Evolutionary conservation across 37 sponge, comb jelly and placozoan species (phyloP).

Genomic region (Corticium candelabrum): DNA sequence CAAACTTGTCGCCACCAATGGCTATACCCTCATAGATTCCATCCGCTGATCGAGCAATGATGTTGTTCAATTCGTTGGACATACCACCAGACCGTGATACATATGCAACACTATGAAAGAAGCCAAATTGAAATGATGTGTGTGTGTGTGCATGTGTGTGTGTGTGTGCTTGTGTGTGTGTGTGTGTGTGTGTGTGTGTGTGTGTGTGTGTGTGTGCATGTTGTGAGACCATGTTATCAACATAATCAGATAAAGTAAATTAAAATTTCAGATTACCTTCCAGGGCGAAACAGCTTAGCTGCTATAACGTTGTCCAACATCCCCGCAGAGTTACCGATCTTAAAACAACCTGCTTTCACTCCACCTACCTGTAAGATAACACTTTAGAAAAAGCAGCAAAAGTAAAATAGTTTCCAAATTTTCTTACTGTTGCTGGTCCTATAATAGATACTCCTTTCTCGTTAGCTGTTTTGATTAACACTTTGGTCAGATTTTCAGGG

Average conservation of each 20-base stretch:
- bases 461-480: constrained; percentile 60
- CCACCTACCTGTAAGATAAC: constrained; percentile 66
- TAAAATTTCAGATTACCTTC: constrained; percentile 49
- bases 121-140: too few species aligned
- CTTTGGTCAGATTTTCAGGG: constrained; percentile 87
- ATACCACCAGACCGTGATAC: constrained; percentile 96
- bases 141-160: too few species aligned
- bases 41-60: constrained; percentile 68
- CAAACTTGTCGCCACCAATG: constrained; percentile 89
- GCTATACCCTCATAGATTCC: constrained; percentile 97
- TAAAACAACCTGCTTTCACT: constrained; percentile 96
- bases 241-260: too few species aligned
- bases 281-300: constrained; percentile 91
- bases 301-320: constrained; percentile 91
- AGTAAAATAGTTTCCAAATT: background rate
- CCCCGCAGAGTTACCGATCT: constrained; percentile 97
- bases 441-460: constrained; percentile 76
- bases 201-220: too few species aligned
- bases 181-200: too few species aligned
- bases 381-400: background rate
- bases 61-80: constrained; percentile 98
- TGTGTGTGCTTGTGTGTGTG: too few species aligned
- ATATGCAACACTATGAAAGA: constrained; percentile 72
- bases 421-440: constrained; percentile 84
- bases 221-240: too few species aligned